Evolutionary conservation across 2,797 vertebrate genomes (phyloP).

Genomic region (Cossypha niveicapilla): DNA sequence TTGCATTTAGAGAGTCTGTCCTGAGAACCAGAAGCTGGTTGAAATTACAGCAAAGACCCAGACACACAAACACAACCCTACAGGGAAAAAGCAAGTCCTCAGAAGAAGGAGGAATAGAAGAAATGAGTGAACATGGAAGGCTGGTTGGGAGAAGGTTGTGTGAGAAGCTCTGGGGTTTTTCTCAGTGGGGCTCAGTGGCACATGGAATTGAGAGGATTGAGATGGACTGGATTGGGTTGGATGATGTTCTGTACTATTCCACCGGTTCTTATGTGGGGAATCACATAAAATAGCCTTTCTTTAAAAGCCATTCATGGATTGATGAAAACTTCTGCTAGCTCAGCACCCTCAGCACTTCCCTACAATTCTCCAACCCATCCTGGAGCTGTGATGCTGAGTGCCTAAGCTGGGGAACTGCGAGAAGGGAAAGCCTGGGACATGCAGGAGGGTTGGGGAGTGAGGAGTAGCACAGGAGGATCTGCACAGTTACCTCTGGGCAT

Average conservation of each 20-base stretch:
- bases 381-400: neutral
- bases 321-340: neutral
- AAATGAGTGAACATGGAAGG: neutral
- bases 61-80: neutral
- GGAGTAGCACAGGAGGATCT: neutral
- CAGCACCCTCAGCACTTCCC: neutral
- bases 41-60: neutral
- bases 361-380: neutral
- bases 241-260: neutral
- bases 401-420: neutral
- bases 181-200: neutral
- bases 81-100: neutral
- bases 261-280: neutral
- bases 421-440: neutral
- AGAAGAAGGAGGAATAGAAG: neutral
- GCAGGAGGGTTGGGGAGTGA: fast-evolving
- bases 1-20: neutral
- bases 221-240: neutral
- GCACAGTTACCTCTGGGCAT: neutral
- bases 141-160: neutral
- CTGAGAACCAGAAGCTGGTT: neutral
- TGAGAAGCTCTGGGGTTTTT: neutral
- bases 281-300: neutral
- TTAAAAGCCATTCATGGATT: neutral
- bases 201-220: neutral